Base-by-base conservation (phyloP, 2,797 vertebrate genomes). In the Luscinia luscinia region DNA sequence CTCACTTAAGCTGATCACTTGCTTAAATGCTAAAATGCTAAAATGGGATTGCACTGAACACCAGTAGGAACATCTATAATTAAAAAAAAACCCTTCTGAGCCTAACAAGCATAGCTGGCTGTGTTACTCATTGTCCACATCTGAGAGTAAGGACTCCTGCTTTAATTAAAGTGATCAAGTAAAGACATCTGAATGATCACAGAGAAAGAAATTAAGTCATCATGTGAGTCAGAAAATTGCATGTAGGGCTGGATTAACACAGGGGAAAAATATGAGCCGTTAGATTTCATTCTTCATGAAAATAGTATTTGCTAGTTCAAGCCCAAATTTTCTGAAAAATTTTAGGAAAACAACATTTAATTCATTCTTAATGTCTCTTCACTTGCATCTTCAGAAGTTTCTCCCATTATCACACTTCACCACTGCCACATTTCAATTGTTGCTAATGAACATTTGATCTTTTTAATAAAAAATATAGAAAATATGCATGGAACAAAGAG, bases 141-240 rank as follows among this genome's bases (percentile, higher is more conserved):
- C 15, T 78, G 58, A 96, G 40, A 24, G 66, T 45, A 84, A 86
- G 43, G 52, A 66, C 26, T 86, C 55, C 63, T 89, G 79, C 69
- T 92, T 83, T 95, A 95, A 96, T 94, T 85, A 81, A 85, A 81
- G 55, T 72, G 68, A 93, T 82, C 8, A 7, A 94, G 41, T 62
- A 68, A 94, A 94, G 83, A 76, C 28, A 27, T 86, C 62, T 72
- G 79, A 89, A 80, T 55, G 66, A 15, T 91, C 51, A 55, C 32
- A 75, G 66, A 84, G 57, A 5, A 14, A 86, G 59, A 94, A 89
- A 93, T 94, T 75, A 94, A 94, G 74, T 86, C 91, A 90, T 73
- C 76, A 43, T 21, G 23, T 66, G 62, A 86, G 66, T 87, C 90
- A 94, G 83, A 88, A 94, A 84, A 70, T 40, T 11, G 8, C 64